Percentiles rank a stretch among this genome's conserved stretches.
Conservation (phyloP, 2,113 vertebrate species). For the Orthochromis indermauri region DNA sequence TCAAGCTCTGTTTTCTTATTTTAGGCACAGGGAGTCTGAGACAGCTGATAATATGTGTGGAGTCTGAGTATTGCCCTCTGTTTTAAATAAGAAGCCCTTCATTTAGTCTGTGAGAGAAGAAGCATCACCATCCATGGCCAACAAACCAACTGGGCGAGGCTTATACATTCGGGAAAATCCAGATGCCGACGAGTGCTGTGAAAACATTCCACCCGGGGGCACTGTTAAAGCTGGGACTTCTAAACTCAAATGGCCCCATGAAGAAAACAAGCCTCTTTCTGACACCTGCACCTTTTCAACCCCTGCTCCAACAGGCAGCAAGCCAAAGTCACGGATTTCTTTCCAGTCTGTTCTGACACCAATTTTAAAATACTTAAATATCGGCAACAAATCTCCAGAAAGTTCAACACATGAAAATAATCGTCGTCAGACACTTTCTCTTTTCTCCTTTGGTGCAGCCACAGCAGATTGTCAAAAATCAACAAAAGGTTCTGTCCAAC, state of each 20-base stretch:
- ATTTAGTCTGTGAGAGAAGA: background rate
- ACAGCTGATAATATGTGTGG: background rate
- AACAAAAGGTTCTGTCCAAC: background rate
- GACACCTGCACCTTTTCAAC: background rate
- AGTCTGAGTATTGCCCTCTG: background rate
- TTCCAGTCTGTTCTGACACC: conserved; percentile 29
- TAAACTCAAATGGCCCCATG: background rate
- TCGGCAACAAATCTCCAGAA: background rate
- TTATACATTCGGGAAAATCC: background rate
- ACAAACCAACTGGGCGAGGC: background rate
- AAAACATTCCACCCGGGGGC: conserved; percentile 15
- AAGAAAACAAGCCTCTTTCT: background rate
- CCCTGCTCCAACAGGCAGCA: background rate
- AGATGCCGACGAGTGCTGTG: background rate
- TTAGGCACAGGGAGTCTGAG: background rate
- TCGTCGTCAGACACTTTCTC: background rate
- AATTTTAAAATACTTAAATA: conserved; percentile 28
- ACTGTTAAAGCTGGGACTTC: background rate
- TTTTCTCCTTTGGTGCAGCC: background rate
- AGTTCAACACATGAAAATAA: background rate
- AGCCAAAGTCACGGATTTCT: background rate
- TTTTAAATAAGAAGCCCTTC: background rate
- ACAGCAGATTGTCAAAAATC: background rate
- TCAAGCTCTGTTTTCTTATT: background rate
- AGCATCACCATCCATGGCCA: background rate